phyloP scores from a whole-genome alignment of 1,140 invertebrate species.

The Drosophila suzukii region DNA sequence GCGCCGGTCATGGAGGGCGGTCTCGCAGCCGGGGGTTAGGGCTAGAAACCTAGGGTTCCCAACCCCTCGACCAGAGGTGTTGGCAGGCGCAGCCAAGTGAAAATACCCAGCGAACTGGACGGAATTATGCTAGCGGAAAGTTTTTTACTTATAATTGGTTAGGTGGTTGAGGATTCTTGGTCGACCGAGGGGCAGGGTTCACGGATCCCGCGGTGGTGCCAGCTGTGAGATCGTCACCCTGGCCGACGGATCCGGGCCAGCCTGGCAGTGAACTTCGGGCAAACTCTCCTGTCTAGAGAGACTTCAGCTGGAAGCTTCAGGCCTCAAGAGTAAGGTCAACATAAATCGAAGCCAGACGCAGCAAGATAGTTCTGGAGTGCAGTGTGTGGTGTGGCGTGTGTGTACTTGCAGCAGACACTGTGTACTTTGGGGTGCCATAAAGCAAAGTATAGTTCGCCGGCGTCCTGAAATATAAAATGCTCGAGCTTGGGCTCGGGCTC shows the following conservation, averaged over 20 bases:
- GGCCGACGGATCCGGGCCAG: constrained; percentile 8
- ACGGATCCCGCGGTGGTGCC: constrained; percentile 19
- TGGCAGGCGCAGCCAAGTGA: constrained; percentile 58
- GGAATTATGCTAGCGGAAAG: constrained; percentile 57
- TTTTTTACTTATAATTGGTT: constrained; percentile 62
- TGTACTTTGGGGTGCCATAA: constrained; percentile 78
- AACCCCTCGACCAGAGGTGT: constrained; percentile 43
- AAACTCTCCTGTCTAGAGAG: constrained; percentile 9
- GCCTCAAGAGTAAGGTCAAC: constrained; percentile 60
- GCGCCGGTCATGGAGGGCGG: constrained; percentile 13
- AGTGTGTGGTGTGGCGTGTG: constrained; percentile 23
- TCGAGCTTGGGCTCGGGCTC: constrained; percentile 49
- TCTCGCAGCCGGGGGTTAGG: constrained; percentile 27
- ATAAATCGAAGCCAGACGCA: constrained; percentile 57
- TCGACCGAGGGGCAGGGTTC: background rate
- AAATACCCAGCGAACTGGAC: constrained; percentile 59
- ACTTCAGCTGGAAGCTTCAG: constrained; percentile 5
- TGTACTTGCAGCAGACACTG: constrained; percentile 54
- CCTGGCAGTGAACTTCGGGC: constrained; percentile 26
- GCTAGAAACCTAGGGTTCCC: constrained; percentile 22
- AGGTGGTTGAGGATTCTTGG: constrained; percentile 21
- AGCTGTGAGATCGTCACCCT: constrained; percentile 34
- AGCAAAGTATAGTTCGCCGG: constrained; percentile 74
- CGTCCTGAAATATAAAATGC: constrained; percentile 69
- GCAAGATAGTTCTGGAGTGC: constrained; percentile 45